Evolutionary conservation across 2,888 invertebrate genomes (phyloP).

Genomic region (Tuberolachnus salignus): DNA sequence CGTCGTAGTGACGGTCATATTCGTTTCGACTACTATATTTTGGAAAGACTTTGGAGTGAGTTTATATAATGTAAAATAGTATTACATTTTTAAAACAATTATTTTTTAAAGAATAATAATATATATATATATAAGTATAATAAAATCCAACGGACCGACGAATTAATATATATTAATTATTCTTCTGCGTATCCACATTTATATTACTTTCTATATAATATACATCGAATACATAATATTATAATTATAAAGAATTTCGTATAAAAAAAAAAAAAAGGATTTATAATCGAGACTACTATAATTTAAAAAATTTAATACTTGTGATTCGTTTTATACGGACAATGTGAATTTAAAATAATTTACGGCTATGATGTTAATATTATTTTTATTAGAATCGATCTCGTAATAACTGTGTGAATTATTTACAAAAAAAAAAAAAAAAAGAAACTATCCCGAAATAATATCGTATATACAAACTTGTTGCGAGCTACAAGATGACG

Average conservation of each 20-base stretch:
- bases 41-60: slow-evolving; percentile 56
- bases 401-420: not conserved
- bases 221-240: not conserved
- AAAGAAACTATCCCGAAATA: no score
- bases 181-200: not conserved
- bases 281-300: no score
- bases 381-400: not conserved
- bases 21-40: slow-evolving; percentile 26
- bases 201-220: not conserved
- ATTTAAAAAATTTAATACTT: no score
- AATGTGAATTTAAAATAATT: no score
- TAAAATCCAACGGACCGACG: not conserved
- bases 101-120: not conserved
- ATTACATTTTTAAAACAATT: slow-evolving; percentile 11
- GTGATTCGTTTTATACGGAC: no score
- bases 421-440: slow-evolving; percentile 6
- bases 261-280: no score
- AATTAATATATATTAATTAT: not conserved
- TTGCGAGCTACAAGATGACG: not conserved
- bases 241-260: not conserved
- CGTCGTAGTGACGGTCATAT: not conserved
- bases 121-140: not conserved
- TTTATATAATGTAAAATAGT: not conserved
- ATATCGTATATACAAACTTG: slow-evolving; percentile 10
- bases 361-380: no score